Conservation (phyloP, 1,140 invertebrate genomes). For the Neodiprion pinetum region DNA sequence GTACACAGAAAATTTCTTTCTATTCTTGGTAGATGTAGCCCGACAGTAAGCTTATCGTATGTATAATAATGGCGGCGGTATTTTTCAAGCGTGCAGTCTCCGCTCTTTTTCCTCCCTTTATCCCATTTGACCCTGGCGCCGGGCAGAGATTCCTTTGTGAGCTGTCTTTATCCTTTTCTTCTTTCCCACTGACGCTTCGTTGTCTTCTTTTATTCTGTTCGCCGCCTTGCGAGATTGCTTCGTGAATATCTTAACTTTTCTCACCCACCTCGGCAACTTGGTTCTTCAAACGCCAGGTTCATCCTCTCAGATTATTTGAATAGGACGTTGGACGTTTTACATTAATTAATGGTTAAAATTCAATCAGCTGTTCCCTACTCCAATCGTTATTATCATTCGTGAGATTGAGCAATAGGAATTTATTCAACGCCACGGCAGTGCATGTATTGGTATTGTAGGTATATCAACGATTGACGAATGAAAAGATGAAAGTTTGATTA, state of each 20-base stretch:
- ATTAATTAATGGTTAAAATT: constrained; percentile 31
- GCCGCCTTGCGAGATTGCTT: constrained; percentile 11
- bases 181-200: constrained; percentile 10
- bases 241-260: constrained; percentile 4
- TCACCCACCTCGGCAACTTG: neutral
- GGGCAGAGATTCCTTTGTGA: constrained; percentile 4
- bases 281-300: neutral
- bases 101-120: constrained; percentile 6
- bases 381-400: neutral
- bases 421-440: neutral
- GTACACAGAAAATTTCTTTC: too few relatives aligned
- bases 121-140: constrained; percentile 11
- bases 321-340: constrained; percentile 14
- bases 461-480: neutral
- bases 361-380: neutral
- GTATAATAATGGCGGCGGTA: neutral
- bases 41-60: neutral
- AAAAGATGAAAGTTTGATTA: constrained; percentile 15
- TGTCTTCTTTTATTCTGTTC: neutral
- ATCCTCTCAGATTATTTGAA: neutral
- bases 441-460: too few relatives aligned
- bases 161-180: constrained; percentile 15
- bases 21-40: neutral
- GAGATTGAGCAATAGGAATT: neutral
- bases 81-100: constrained; percentile 27